A percentile compares a stretch with the other conserved stretches of the same genome.
These are phyloP conservation scores for Sturnira hondurensis DNA, from an alignment of 2,113 vertebrate species.

Conservation along the genomic window DNA sequence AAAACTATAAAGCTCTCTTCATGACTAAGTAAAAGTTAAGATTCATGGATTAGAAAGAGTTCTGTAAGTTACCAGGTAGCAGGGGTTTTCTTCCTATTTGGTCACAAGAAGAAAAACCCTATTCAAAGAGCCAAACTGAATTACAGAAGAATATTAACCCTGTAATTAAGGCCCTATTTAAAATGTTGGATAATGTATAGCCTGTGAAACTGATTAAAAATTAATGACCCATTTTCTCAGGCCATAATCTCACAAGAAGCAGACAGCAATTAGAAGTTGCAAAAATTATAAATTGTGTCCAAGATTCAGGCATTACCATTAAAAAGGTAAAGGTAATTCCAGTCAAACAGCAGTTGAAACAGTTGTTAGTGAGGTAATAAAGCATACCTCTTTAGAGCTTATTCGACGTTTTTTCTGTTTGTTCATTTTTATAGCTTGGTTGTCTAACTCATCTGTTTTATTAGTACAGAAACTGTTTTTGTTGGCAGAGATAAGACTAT, in stretches of 20 bases:
- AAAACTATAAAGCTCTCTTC: neutral
- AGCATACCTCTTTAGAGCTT: neutral
- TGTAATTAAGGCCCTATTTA: neutral
- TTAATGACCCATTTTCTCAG: slow-evolving; percentile 8
- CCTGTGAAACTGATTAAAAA: slow-evolving; percentile 3
- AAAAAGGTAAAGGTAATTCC: slow-evolving; percentile 22
- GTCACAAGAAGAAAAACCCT: neutral
- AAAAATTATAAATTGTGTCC: neutral
- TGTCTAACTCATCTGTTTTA: neutral
- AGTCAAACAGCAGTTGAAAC: neutral
- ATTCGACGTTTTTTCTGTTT: neutral
- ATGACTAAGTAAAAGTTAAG: slow-evolving; percentile 11
- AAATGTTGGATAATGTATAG: slow-evolving; percentile 30
- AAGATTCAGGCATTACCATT: neutral
- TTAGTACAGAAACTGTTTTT: neutral
- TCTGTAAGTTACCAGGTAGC: neutral
- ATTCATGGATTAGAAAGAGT: neutral
- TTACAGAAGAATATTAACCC: neutral
- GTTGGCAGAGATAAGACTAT: neutral
- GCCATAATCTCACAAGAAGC: neutral
- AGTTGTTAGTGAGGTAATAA: neutral
- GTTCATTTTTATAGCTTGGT: neutral
- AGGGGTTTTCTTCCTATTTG: slow-evolving; percentile 17
- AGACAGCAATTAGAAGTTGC: neutral
- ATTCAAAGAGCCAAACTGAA: slow-evolving; percentile 10